A percentile compares a stretch with the other conserved stretches of the same genome.
phyloP scores from a whole-genome alignment of 1,140 invertebrate species.

The Teleopsis dalmanni region DNA sequence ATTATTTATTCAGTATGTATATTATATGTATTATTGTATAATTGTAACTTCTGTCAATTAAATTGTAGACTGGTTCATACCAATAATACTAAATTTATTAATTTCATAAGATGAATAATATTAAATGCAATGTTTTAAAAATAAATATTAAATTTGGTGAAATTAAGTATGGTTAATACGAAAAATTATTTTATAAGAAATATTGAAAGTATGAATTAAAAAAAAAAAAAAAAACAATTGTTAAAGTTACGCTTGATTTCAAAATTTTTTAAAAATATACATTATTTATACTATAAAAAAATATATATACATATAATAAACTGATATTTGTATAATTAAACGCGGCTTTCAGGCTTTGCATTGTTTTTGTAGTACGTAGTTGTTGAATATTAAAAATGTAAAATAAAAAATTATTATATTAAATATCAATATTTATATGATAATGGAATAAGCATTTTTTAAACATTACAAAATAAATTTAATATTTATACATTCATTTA shows the following conservation, averaged over 20 bases:
- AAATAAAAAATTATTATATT: background rate
- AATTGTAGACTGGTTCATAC: slow-evolving; percentile 41
- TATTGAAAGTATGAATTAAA: background rate
- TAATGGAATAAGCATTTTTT: no score
- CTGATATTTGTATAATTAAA: no score
- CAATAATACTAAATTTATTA: slow-evolving; percentile 3
- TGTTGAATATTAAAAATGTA: background rate
- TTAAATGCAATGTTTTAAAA: slow-evolving; percentile 13
- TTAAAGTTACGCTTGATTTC: background rate
- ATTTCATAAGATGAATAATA: slow-evolving; percentile 12
- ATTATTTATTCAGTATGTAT: no score
- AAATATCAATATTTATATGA: no score
- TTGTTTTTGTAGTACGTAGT: background rate
- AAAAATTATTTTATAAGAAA: slow-evolving; percentile 1
- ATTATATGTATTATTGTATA: slow-evolving; percentile 6
- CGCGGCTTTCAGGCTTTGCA: background rate
- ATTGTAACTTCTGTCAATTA: slow-evolving; percentile 46
- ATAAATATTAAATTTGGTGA: slow-evolving; percentile 1
- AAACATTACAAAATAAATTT: no score
- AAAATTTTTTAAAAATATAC: background rate
- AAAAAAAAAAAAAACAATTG: background rate
- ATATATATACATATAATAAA: no score
- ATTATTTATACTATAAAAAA: no score
- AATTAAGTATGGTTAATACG: slow-evolving; percentile 4
- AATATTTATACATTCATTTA: no score